Conservation (phyloP, 2,113 vertebrate species). For the Macheiramphus alcinus region DNA sequence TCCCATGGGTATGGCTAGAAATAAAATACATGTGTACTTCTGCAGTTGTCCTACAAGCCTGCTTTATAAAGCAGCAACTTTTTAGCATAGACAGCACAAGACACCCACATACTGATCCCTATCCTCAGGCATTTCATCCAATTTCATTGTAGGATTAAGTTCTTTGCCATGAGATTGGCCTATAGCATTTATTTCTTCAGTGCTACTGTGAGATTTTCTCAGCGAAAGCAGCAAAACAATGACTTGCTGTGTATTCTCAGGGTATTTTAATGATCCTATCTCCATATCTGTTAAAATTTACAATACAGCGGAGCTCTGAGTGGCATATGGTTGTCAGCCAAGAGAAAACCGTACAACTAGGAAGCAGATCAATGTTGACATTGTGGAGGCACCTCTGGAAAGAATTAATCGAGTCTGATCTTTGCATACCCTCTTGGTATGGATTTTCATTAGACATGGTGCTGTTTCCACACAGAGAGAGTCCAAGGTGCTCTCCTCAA, state of each 20-base stretch:
- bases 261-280: constrained; percentile 60
- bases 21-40: not conserved
- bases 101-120: not conserved
- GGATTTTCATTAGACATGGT: constrained; percentile 33
- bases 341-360: not conserved
- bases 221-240: constrained; percentile 28
- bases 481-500: constrained; percentile 42
- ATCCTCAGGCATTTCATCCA: constrained; percentile 22
- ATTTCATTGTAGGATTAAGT: constrained; percentile 38
- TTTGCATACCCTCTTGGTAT: constrained; percentile 37
- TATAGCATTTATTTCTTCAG: not conserved
- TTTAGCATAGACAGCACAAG: not conserved
- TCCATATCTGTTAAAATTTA: constrained; percentile 60
- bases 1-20: not conserved
- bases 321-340: constrained; percentile 48
- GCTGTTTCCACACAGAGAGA: not conserved
- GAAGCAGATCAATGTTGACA: constrained; percentile 64
- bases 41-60: not conserved
- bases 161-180: not conserved
- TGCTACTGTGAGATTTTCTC: not conserved
- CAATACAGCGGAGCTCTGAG: constrained; percentile 33
- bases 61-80: not conserved
- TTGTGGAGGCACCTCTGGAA: constrained; percentile 51
- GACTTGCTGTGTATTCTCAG: constrained; percentile 16
- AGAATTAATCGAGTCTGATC: constrained; percentile 57